Conservation (phyloP, 2,797 vertebrate species). For the Fistularia tabacaria region DNA sequence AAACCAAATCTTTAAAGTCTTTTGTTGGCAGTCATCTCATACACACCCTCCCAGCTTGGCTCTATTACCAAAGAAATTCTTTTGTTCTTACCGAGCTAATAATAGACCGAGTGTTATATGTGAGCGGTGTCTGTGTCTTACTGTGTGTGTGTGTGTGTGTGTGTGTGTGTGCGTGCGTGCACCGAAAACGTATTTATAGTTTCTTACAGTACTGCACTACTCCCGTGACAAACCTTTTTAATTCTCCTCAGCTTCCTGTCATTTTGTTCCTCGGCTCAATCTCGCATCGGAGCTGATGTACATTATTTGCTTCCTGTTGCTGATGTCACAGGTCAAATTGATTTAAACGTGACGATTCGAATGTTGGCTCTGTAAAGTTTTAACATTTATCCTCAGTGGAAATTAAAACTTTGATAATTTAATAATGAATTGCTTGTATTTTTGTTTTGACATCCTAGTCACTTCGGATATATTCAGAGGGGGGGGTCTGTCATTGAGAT, state of each 20-base stretch:
- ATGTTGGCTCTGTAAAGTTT: too few species aligned
- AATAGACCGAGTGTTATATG: slow-evolving; percentile 77
- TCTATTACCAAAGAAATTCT: slow-evolving; percentile 82
- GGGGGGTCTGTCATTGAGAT: too few species aligned
- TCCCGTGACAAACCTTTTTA: slow-evolving; percentile 80
- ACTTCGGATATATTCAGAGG: too few species aligned
- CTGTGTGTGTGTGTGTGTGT: slow-evolving; percentile 12
- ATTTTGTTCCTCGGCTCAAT: slow-evolving; percentile 61
- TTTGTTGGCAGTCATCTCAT: slow-evolving; percentile 72
- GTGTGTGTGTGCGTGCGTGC: slow-evolving; percentile 23
- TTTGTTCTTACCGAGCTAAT: slow-evolving; percentile 86
- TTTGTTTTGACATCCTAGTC: too few species aligned
- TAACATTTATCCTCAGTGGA: too few species aligned
- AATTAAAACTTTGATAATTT: too few species aligned
- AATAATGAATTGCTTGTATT: too few species aligned
- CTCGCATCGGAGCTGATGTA: slow-evolving; percentile 3
- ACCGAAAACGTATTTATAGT: slow-evolving; percentile 85
- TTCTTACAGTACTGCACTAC: slow-evolving; percentile 66
- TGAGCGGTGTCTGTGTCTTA: slow-evolving; percentile 52
- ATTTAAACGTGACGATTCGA: too few species aligned
- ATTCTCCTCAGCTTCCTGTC: slow-evolving; percentile 89
- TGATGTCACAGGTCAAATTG: too few species aligned
- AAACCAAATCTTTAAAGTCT: slow-evolving; percentile 83
- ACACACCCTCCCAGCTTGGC: slow-evolving; percentile 67
- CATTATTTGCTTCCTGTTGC: not conserved